Conservation (phyloP, 2,113 vertebrate genomes). For the Trachemys scripta region DNA sequence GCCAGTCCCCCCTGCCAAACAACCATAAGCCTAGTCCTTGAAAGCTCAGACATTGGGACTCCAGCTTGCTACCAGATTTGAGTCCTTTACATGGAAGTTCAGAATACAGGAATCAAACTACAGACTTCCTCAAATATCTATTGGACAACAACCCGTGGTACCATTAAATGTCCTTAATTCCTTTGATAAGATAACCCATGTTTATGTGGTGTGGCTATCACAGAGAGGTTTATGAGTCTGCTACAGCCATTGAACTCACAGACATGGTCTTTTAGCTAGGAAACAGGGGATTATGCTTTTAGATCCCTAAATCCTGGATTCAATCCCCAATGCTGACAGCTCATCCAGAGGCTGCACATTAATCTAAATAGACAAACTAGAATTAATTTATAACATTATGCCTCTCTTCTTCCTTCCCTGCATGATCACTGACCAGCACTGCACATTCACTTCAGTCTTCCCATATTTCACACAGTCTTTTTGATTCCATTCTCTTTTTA, state of each 20-base stretch:
- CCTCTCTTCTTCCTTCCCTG: not conserved
- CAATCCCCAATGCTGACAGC: not conserved
- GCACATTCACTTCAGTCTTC: not conserved
- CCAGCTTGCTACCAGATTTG: not conserved
- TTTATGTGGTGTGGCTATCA: not conserved
- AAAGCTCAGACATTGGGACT: not conserved
- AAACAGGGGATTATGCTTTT: not conserved
- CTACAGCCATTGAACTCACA: not conserved
- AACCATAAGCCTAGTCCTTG: not conserved
- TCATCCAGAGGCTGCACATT: not conserved
- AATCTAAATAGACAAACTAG: not conserved
- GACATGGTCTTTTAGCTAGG: not conserved
- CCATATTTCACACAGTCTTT: not conserved
- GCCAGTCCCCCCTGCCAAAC: not conserved
- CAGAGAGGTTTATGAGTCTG: not conserved
- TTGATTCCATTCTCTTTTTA: not conserved
- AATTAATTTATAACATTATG: not conserved
- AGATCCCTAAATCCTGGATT: not conserved
- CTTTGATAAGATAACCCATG: not conserved
- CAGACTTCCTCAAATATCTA: not conserved
- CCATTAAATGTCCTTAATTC: not conserved
- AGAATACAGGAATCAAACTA: not conserved
- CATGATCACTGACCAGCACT: not conserved
- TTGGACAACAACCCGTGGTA: not conserved
- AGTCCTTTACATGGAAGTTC: not conserved